A percentile compares a stretch with the other conserved stretches of the same genome.
phyloP scores from a whole-genome alignment of 2,113 vertebrate species.

The Serinus canaria region DNA sequence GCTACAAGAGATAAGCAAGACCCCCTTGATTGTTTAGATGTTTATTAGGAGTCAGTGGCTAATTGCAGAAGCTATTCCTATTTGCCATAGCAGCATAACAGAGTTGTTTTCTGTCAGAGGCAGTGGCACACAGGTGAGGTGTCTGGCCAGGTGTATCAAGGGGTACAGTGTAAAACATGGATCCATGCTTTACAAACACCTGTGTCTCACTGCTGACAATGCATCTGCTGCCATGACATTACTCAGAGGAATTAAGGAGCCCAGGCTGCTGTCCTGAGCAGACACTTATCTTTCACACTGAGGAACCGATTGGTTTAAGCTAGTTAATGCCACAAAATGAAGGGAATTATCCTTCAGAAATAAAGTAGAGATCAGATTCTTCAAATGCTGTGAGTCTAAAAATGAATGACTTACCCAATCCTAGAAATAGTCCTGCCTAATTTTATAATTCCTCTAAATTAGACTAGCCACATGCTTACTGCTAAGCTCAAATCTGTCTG shows the following conservation, averaged over 20 bases:
- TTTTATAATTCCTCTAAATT: conserved; percentile 64
- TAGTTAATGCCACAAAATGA: not conserved
- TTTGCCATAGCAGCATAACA: not conserved
- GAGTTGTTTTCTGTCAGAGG: not conserved
- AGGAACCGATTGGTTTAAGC: not conserved
- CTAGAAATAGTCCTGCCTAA: conserved; percentile 44
- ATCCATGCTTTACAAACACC: not conserved
- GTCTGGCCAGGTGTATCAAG: not conserved
- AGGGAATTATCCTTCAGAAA: conserved; percentile 2
- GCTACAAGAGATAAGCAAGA: not conserved
- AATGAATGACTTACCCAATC: not conserved
- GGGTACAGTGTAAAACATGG: not conserved
- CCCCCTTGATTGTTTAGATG: not conserved
- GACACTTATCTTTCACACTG: not conserved
- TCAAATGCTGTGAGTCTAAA: conserved; percentile 3
- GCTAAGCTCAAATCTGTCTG: conserved; percentile 58
- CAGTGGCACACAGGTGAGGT: not conserved
- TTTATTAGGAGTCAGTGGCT: not conserved
- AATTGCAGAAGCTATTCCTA: not conserved
- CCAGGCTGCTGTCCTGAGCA: not conserved
- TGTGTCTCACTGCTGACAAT: not conserved
- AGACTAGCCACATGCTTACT: conserved; percentile 61
- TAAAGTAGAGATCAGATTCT: not conserved
- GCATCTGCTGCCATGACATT: not conserved
- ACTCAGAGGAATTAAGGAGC: not conserved